Percentiles rank a stretch among this genome's conserved stretches.
Evolutionary conservation across 35 echinoderm and acorn worm species (phyloP).

Genomic region (Diadema setosum): DNA sequence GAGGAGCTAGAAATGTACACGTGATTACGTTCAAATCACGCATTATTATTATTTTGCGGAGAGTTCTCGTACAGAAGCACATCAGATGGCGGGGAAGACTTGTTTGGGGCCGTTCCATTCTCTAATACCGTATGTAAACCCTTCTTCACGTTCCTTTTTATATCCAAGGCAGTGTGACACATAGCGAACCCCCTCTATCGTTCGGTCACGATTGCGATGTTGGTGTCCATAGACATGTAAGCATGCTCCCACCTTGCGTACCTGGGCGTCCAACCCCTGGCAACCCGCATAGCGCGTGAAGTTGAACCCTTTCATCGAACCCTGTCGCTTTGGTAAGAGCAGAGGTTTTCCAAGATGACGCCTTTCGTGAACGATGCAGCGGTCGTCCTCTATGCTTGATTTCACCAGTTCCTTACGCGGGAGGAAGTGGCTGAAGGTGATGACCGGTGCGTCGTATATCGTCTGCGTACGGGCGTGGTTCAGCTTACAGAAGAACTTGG

Average conservation of each 20-base stretch:
- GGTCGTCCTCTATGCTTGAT: slow-evolving; percentile 50
- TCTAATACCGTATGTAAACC: slow-evolving; percentile 69
- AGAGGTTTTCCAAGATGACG: slow-evolving; percentile 24
- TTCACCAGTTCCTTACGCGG: slow-evolving; percentile 78
- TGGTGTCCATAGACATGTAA: slow-evolving; percentile 95
- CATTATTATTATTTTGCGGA: no score
- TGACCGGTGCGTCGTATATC: slow-evolving; percentile 76
- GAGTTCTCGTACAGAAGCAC: no score
- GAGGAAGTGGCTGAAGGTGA: slow-evolving; percentile 91
- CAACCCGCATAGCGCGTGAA: slow-evolving; percentile 96
- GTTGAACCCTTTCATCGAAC: slow-evolving; percentile 81
- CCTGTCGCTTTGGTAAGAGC: slow-evolving; percentile 55
- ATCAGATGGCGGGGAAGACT: no score
- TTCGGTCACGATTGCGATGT: slow-evolving; percentile 92
- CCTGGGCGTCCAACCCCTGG: slow-evolving; percentile 63
- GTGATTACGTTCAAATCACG: no score
- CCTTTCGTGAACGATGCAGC: slow-evolving; percentile 35
- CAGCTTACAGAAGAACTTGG: slow-evolving; percentile 77
- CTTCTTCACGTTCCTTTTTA: slow-evolving; percentile 63
- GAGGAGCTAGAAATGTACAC: no score
- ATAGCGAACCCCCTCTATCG: slow-evolving; percentile 77
- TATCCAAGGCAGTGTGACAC: slow-evolving; percentile 93
- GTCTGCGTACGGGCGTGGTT: slow-evolving; percentile 35
- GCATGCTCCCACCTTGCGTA: slow-evolving; percentile 41
- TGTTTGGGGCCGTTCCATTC: slow-evolving; percentile 97